These are phyloP conservation scores for Tenodera sinensis DNA, from an alignment of 2,888 invertebrate genomes.

Conservation along the genomic window DNA sequence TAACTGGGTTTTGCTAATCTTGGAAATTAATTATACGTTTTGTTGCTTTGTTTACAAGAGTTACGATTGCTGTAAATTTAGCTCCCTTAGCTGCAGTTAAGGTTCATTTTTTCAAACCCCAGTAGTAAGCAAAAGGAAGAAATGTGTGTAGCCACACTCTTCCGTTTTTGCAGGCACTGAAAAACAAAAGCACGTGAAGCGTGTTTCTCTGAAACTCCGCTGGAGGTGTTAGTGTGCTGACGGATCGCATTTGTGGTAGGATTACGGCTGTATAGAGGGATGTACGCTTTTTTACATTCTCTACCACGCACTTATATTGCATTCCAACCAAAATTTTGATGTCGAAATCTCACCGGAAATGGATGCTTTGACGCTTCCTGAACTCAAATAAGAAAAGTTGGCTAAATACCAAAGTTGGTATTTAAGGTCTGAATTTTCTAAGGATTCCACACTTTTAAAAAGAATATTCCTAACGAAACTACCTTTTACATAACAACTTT, in stretches of 20 bases:
- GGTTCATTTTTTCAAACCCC: background rate
- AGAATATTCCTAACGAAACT: too few species aligned
- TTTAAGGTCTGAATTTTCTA: too few species aligned
- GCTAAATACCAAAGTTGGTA: too few species aligned
- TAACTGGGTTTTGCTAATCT: background rate
- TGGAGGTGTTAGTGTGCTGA: background rate
- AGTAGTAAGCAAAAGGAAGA: background rate
- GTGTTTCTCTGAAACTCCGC: background rate
- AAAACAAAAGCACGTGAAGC: background rate
- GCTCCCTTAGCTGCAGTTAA: background rate
- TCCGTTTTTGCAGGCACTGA: background rate
- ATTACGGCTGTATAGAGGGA: background rate
- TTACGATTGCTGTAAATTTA: background rate
- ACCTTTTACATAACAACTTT: too few species aligned
- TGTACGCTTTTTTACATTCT: too few species aligned
- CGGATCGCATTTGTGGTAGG: too few species aligned
- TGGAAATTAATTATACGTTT: background rate
- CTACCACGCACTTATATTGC: too few species aligned
- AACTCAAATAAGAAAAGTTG: too few species aligned
- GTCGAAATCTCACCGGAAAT: too few species aligned
- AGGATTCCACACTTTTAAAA: too few species aligned
- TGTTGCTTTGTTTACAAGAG: background rate
- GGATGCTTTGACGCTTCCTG: too few species aligned
- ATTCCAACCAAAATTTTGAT: too few species aligned
- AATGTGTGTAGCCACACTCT: background rate